These are phyloP conservation scores for Dicrostonyx torquatus DNA, from an alignment of 2,797 vertebrate genomes.

Conservation along the genomic window DNA sequence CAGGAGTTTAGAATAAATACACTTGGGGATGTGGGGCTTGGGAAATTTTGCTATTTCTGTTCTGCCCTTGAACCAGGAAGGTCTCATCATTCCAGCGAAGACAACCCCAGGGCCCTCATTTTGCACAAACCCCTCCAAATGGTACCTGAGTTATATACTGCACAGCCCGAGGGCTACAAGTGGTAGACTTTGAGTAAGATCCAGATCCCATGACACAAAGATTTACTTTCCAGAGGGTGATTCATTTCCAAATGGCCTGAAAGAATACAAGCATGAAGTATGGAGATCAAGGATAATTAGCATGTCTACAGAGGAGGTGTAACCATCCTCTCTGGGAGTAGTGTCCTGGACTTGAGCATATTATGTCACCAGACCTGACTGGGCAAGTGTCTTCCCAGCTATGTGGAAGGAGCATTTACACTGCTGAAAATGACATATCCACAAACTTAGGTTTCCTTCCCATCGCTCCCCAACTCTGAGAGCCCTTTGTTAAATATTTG, in stretches of 20 bases:
- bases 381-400: not conserved
- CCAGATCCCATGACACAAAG: not conserved
- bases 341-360: fast-evolving
- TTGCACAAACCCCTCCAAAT: not conserved
- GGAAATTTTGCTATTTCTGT: not conserved
- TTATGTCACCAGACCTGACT: not conserved
- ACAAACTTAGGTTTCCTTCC: not conserved
- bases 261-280: not conserved
- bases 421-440: not conserved
- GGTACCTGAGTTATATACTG: not conserved
- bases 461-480: not conserved
- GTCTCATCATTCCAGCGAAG: not conserved
- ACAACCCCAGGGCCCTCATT: not conserved
- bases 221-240: not conserved
- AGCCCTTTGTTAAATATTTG: slow-evolving; percentile 38
- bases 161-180: not conserved
- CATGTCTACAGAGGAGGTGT: not conserved
- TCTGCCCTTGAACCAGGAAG: not conserved
- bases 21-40: not conserved
- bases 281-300: not conserved
- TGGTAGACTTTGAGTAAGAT: not conserved
- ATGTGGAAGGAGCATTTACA: not conserved
- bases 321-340: not conserved
- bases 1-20: not conserved
- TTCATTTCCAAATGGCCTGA: slow-evolving; percentile 4